Evolutionary conservation across 2,797 vertebrate species (phyloP), one percentile per base, ranked within the genome.

Genomic region (Pelobates cultripes): DNA sequence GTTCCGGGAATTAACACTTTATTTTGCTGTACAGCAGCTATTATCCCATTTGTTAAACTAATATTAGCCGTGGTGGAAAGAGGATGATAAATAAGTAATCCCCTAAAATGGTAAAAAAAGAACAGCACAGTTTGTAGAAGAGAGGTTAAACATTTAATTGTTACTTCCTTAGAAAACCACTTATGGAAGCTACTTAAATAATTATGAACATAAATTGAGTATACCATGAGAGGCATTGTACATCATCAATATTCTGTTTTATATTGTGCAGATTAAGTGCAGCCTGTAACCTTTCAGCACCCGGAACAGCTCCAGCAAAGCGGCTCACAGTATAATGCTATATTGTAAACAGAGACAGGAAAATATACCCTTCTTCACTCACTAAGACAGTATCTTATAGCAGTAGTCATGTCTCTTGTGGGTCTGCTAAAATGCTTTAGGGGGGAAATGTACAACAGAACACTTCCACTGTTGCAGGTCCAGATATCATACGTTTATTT

Each of bases 161-260:
- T 69, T 74, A 67, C 78, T 81, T 63, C 47, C 43, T 74, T 69
- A 5, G 45, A 57, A 73, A 75, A 81, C 28, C 70, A 81, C 79
- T 75, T 81, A 75, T 69, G 73, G 79, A 75, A 51, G 17, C 73
- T 73, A 45, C 64, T 81, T 74, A 81, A 75, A 68, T 60, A 81
- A 81, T 75, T 43, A 69, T 81, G 72, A 75, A 15, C 42, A 42
- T 70, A 41, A 70, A 75, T 70, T 60, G 72, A 75, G 72, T 60
- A 42, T 61, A 68, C n/a, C 78, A 53, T 55, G 78, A 68, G 64
- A 74, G 63, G 67, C 57, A 47, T 69, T 28, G 63, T 44, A 69
- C 45, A 80, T 73, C 61, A 80, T 80, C 78, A 81, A 81, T 75
- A 81, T 75, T 81, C 79, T 75, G 17, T 75, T 60, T 70, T 75